Base-by-base conservation (phyloP, 2,797 vertebrate genomes). In the Microhierax caerulescens region DNA sequence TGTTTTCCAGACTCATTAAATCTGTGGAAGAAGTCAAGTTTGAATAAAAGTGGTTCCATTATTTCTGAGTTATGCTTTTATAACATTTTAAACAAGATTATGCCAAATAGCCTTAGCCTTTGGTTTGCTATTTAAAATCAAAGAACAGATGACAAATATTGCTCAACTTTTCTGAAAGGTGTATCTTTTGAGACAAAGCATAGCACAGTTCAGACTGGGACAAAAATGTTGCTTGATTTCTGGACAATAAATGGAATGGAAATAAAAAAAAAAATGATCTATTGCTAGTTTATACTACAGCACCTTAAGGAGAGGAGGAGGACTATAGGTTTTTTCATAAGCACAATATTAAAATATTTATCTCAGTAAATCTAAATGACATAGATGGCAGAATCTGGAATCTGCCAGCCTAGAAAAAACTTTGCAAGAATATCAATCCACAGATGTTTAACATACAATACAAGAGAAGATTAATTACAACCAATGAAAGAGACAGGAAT, bases 1-100 rank as follows among this genome's bases (percentile, higher is more conserved):
- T 88, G 70, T 84, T 92, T 96, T 86, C 60, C 43, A 86, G 63
- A 86, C 43, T 94, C 95, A 82, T 92, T 90, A 95, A 93, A 85
- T 74, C 54, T 90, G 74, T 56, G 68, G 27, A 79, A 92, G 61
- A 93, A 92, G 57, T 81, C 79, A 93, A 81, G 79, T 93, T 95
- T 79, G 83, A 92, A 90, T 82, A 90, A 95, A 91, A 88, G 76
- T 11, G 34, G 43, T 90, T 85, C 69, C 76, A 84, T 93, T 93
- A 95, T 84, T 92, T 90, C 61, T 74, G 73, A 92, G 54, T 84
- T 95, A 85, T 53, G 80, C 59, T 88, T 90, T 93, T 94, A 88
- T 56, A 95, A 51, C 34, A 91, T 81, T 95, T 97, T 85, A 80
- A 97, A 92, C 39, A 92, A 78, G 43, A 81, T 93, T 90, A 93